Evolutionary conservation across 2,113 vertebrate species (phyloP).

Genomic region (Anhinga rufa): DNA sequence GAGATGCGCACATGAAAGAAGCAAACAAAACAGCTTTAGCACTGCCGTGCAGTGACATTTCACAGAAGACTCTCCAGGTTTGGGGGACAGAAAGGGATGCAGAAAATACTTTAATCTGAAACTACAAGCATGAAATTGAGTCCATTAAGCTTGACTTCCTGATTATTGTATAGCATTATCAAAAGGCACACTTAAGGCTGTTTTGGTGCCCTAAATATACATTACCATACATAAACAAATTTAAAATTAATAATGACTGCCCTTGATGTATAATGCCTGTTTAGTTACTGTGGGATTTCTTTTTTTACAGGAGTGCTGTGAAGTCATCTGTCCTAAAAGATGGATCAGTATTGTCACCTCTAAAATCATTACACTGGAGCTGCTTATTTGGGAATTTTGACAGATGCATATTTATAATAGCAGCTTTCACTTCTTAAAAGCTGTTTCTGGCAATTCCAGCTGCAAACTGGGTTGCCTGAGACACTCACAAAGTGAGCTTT

Average conservation of each 20-base stretch:
- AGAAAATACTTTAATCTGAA: conserved; percentile 25
- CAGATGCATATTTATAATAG: background rate
- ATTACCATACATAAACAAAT: background rate
- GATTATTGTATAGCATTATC: background rate
- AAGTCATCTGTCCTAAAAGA: background rate
- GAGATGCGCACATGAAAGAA: background rate
- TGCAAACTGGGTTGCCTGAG: background rate
- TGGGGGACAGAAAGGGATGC: background rate
- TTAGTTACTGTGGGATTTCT: background rate
- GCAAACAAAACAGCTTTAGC: background rate
- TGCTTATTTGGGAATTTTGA: background rate
- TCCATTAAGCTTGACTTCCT: conserved; percentile 22
- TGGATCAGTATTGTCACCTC: background rate
- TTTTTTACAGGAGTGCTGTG: background rate
- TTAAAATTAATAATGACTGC: background rate
- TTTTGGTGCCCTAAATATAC: background rate
- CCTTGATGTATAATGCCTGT: background rate
- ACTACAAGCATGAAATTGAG: conserved; percentile 11
- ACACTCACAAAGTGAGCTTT: background rate
- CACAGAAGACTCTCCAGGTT: background rate
- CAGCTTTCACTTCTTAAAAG: background rate
- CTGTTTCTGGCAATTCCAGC: background rate
- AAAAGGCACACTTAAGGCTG: conserved; percentile 1
- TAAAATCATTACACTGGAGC: background rate
- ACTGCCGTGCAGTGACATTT: background rate